Base-by-base conservation (phyloP, 2,797 vertebrate genomes). In the Tragopan temminckii region DNA sequence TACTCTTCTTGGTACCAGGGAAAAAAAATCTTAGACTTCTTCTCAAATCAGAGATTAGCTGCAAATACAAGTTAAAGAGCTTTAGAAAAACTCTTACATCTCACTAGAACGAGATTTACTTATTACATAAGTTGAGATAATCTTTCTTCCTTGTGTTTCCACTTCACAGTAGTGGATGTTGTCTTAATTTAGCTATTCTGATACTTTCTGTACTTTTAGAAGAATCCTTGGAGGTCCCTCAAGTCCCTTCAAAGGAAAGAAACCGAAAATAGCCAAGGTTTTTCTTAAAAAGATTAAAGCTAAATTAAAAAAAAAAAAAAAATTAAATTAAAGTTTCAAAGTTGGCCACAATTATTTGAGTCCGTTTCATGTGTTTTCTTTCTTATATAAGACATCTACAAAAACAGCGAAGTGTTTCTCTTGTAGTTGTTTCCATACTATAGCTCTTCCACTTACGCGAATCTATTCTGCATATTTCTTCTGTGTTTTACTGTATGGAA, bases 1-100 rank as follows among this genome's bases (percentile, higher is more conserved):
- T 4, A 55, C 25, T 70, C 33, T 5, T 10, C 63, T 59, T 89
- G 59, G 13, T 72, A 67, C 3, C 2, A 61, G 25, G 19, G 82
- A 82, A 76, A 83, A 53, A 7, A 67, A 42, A 79, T 86, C 5
- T 93, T 93, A 79, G 38, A 46, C 75, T 95, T 91, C 25, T 82
- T 93, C 35, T 74, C 23, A 52, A 55, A 52, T 38, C 33, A 67
- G 69, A 88, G 8, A 78, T 83, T 46, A 12, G 4, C 71, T 92
- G 21, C 31, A 82, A 71, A 83, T 38, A 20, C 18, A 63, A 58
- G 3, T 33, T 55, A 64, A 89, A 68, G 11, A 78, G 1, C 18
- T 79, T 83, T 53, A 61, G 35, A 78, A 45, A 80, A 64, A 71
- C 10, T 61, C 29, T 7, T 66, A 5, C 9, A 71, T 43, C 13